Percentiles rank a stretch among this genome's conserved stretches.
Evolutionary conservation across 2,113 vertebrate genomes (phyloP).

Genomic region (Fregetta grallaria): DNA sequence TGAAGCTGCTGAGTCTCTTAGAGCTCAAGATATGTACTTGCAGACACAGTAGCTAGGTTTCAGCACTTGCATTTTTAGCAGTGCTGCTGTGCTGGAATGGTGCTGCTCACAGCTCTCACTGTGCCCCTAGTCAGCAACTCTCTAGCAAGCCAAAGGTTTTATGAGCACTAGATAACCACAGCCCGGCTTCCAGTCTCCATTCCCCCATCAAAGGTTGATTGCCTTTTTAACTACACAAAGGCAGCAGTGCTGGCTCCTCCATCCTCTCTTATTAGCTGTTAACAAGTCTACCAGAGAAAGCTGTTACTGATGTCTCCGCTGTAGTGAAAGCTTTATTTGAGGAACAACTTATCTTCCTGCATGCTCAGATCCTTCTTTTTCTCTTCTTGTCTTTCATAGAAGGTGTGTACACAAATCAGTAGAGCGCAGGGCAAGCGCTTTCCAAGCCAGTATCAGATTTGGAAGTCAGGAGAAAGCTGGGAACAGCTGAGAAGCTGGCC

Average conservation of each 20-base stretch:
- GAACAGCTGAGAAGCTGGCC: background rate
- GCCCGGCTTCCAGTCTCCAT: background rate
- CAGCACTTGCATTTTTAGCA: background rate
- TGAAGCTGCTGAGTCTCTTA: background rate
- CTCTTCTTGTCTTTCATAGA: background rate
- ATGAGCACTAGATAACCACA: background rate
- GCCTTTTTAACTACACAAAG: background rate
- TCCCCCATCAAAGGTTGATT: background rate
- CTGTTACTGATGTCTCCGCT: background rate
- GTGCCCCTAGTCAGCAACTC: background rate
- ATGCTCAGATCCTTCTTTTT: background rate
- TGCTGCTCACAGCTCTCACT: background rate
- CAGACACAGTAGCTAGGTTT: background rate
- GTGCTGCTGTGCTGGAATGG: background rate
- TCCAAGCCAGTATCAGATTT: background rate
- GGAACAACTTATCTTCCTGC: background rate
- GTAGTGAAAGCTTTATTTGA: background rate
- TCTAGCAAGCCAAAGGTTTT: background rate
- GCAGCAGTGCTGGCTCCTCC: background rate
- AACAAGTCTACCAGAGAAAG: background rate
- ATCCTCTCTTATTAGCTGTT: background rate
- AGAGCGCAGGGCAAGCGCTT: background rate
- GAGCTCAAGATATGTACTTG: background rate
- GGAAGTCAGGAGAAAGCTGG: background rate
- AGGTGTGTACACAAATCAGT: background rate